Evolutionary conservation across 2,888 invertebrate species (phyloP), one percentile per base, ranked within the genome.

Genomic region (Apotomis turbidana): DNA sequence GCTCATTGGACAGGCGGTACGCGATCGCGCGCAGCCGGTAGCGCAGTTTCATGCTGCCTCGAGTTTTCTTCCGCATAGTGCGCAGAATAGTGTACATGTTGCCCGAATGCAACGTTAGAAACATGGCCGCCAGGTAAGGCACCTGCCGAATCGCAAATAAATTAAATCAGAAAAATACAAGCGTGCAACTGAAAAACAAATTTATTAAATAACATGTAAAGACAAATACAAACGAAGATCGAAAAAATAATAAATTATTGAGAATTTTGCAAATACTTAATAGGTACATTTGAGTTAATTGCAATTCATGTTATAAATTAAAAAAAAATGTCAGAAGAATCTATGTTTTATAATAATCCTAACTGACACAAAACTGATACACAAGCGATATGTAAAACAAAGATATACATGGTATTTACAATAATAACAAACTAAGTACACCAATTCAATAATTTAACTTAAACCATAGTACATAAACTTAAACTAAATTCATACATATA

Each of bases 1-100:
- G 81, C 78, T 93, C 93, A 81, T 90, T 90, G 75, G 93, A 90
- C 80, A 94, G 89, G 70, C 91, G 87, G 79, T 92, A 89, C 69
- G 92, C 93, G 76, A 93, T 93, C 63, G 94, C 94, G 76, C 94
- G 93, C 78, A 95, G 88, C 79, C 94, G 94, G 90, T 95, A 95
- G 52, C 94, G 93, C 75, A 95, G 94, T 87, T 95, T 94, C 84
- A 94, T 87, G 71, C 94, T 90, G 77, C 94, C 93, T 76, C 93
- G 90, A 70, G 94, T 94, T 93, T 99, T 99, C 90, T 97, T 97
- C 76, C 97, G 97, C 83, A 99, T 96, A 44, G 98, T 97, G 92
- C 96, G 94, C 76, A 97, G 94, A 38, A 98, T 97, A 54, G 99
- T 99, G 73, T 95, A 95, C 76, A 96, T 96, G 92, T 99, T 99